Evolutionary conservation across 2,888 invertebrate species (phyloP).

Genomic region (Spodoptera picta): DNA sequence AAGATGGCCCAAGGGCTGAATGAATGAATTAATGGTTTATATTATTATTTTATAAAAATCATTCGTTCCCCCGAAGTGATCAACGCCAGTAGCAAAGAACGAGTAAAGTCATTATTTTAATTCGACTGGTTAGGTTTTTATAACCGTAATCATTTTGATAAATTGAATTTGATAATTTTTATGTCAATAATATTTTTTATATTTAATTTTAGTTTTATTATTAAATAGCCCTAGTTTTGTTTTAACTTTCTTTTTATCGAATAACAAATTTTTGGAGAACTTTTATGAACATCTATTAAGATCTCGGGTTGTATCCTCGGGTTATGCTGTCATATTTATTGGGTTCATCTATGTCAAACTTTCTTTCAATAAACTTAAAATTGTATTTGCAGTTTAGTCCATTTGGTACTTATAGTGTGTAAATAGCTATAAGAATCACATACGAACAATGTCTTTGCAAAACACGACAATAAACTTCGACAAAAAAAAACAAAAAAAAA

Average conservation of each 20-base stretch:
- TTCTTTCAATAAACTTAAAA: too few relatives aligned
- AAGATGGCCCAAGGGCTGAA: slow-evolving; percentile 54
- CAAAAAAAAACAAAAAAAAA: background rate
- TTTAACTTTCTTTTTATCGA: background rate
- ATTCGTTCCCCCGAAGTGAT: slow-evolving; percentile 36
- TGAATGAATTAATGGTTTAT: slow-evolving; percentile 48
- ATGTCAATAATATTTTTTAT: slow-evolving; percentile 11
- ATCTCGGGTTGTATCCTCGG: too few relatives aligned
- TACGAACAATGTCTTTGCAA: too few relatives aligned
- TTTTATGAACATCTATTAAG: too few relatives aligned
- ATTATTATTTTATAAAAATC: slow-evolving; percentile 28
- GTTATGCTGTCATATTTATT: too few relatives aligned
- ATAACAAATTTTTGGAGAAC: too few relatives aligned
- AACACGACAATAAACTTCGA: too few relatives aligned
- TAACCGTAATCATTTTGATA: slow-evolving; percentile 15
- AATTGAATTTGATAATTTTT: slow-evolving; percentile 30
- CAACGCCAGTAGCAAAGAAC: slow-evolving; percentile 53
- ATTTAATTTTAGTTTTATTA: slow-evolving; percentile 1
- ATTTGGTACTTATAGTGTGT: too few relatives aligned
- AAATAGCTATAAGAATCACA: too few relatives aligned
- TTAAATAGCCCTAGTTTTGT: slow-evolving; percentile 1
- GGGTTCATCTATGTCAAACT: too few relatives aligned
- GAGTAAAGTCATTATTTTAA: slow-evolving; percentile 50
- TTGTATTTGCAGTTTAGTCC: too few relatives aligned
- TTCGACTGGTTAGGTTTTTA: slow-evolving; percentile 44